Evolutionary conservation across 1,140 invertebrate species (phyloP).

Genomic region (Armadillidium nasatum): DNA sequence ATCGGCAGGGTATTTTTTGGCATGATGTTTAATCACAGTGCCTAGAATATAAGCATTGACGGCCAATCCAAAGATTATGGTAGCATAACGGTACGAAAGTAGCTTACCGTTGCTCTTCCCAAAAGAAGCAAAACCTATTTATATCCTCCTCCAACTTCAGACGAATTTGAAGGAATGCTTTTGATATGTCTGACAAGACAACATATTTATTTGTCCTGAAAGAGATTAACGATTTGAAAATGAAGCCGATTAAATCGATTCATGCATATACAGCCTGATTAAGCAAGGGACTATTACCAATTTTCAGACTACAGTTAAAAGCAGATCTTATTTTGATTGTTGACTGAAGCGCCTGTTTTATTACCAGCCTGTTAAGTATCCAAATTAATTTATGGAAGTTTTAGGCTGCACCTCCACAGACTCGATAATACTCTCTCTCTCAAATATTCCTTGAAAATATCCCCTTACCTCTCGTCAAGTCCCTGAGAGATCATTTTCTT

Average conservation of each 20-base stretch:
- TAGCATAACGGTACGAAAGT: slow-evolving; percentile 12
- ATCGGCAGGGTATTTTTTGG: not conserved
- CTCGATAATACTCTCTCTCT: too few relatives aligned
- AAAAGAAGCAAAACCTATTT: slow-evolving; percentile 29
- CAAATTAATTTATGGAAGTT: not conserved
- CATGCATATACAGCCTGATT: slow-evolving; percentile 24
- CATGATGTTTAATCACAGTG: slow-evolving; percentile 22
- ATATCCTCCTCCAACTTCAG: slow-evolving; percentile 16
- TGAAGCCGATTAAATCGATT: slow-evolving; percentile 17
- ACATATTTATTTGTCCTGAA: slow-evolving; percentile 26
- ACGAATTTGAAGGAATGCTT: slow-evolving; percentile 30
- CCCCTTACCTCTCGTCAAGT: too few relatives aligned
- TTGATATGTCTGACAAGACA: slow-evolving; percentile 22
- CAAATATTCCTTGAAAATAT: too few relatives aligned
- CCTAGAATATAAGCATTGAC: slow-evolving; percentile 25
- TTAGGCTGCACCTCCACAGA: too few relatives aligned
- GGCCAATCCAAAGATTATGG: slow-evolving; percentile 27
- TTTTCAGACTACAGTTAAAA: slow-evolving; percentile 30
- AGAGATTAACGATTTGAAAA: slow-evolving; percentile 14
- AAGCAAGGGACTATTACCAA: slow-evolving; percentile 20
- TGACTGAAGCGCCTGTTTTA: not conserved
- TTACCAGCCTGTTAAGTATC: not conserved
- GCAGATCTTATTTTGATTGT: slow-evolving; percentile 21
- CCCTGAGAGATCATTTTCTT: too few relatives aligned
- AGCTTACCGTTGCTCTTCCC: not conserved